phyloP scores from a whole-genome alignment of 2,113 vertebrate species.

The Oophaga pumilio region DNA sequence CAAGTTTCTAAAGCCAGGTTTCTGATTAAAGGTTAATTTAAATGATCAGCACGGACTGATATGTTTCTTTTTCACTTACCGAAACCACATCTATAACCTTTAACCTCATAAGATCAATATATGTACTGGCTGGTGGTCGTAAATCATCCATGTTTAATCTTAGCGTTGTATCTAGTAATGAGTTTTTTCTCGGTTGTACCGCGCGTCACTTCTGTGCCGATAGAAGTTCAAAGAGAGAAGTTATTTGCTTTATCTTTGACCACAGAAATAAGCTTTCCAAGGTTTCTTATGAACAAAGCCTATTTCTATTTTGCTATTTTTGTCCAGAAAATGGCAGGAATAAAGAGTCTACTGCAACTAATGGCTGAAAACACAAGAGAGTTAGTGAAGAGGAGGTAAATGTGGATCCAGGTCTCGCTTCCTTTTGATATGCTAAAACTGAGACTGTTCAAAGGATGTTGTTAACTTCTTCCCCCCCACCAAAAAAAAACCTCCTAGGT shows the following conservation, averaged over 20 bases:
- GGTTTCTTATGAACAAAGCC: background rate
- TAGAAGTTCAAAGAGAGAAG: background rate
- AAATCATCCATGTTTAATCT: background rate
- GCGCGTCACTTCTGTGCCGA: background rate
- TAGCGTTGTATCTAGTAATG: background rate
- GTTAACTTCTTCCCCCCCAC: background rate
- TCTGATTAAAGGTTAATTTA: background rate
- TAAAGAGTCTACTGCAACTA: background rate
- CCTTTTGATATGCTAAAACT: background rate
- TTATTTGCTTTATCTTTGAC: background rate
- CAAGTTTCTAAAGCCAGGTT: background rate
- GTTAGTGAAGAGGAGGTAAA: background rate
- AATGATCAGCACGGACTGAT: background rate
- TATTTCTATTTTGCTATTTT: background rate
- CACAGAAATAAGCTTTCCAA: background rate
- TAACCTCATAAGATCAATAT: conserved; percentile 19
- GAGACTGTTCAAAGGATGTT: background rate
- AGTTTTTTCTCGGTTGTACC: conserved; percentile 11
- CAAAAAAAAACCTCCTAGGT: background rate
- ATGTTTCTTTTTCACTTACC: background rate
- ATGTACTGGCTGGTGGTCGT: background rate
- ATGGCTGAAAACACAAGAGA: background rate
- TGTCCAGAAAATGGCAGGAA: background rate
- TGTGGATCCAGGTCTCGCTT: background rate
- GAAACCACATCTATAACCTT: background rate